A percentile compares a stretch with the other conserved stretches of the same genome.
These are phyloP conservation scores for Poecile montanus DNA, from an alignment of 2,797 vertebrate species.

Conservation along the genomic window DNA sequence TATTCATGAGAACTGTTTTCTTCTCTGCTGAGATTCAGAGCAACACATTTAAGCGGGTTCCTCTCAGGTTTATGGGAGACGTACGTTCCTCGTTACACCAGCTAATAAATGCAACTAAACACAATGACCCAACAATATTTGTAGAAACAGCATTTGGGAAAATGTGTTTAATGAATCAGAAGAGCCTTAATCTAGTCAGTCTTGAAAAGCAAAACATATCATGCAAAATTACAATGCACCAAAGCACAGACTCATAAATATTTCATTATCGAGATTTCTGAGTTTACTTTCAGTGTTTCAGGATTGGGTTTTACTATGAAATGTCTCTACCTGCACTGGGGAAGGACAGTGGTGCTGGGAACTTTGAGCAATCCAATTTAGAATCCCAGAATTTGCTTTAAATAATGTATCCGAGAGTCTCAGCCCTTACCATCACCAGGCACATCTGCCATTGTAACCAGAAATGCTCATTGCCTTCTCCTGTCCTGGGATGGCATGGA, in stretches of 20 bases:
- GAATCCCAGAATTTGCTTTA: neutral
- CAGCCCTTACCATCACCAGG: neutral
- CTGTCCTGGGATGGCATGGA: neutral
- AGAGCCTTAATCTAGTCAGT: constrained; percentile 46
- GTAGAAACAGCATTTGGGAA: constrained; percentile 29
- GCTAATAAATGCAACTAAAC: constrained; percentile 31
- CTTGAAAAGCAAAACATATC: constrained; percentile 42
- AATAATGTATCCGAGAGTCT: neutral
- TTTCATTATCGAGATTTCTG: constrained; percentile 13
- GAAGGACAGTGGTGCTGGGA: constrained; percentile 3
- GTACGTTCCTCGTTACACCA: neutral
- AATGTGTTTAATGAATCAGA: constrained; percentile 56
- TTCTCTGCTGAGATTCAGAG: constrained; percentile 41
- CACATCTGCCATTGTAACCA: neutral
- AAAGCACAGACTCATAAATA: constrained; percentile 44
- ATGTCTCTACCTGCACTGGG: neutral
- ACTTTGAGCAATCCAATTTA: neutral
- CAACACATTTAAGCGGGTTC: neutral
- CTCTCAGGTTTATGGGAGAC: neutral
- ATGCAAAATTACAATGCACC: constrained; percentile 36
- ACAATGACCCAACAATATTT: constrained; percentile 15
- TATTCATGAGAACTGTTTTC: constrained; percentile 64
- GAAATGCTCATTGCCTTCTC: neutral
- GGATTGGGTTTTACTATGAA: constrained; percentile 50
- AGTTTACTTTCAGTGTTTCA: constrained; percentile 30